Conservation (phyloP, 2,888 invertebrate species). For the Polylopha cassiicola region DNA sequence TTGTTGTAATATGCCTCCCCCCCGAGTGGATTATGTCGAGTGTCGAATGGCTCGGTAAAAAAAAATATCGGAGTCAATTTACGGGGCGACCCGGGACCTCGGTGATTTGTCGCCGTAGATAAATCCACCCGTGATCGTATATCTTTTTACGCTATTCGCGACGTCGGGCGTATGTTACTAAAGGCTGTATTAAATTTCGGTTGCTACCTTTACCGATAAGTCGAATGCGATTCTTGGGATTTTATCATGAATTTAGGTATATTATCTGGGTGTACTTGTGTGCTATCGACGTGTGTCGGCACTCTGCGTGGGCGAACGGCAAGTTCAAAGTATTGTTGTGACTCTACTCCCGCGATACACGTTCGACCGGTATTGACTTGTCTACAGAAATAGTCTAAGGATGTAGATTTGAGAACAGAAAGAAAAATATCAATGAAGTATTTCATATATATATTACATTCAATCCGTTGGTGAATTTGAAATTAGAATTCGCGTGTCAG, state of each 20-base stretch:
- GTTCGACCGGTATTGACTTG: conserved; percentile 11
- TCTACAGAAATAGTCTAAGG: conserved; percentile 8
- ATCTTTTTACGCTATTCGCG: conserved; percentile 13
- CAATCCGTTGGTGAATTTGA: too few species aligned
- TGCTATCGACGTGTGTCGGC: conserved; percentile 5
- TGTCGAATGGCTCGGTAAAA: conserved; percentile 3
- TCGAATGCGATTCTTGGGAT: conserved; percentile 3
- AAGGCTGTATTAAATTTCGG: conserved; percentile 1
- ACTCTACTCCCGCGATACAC: conserved; percentile 5
- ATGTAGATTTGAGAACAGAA: too few species aligned
- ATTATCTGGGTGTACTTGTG: too few species aligned
- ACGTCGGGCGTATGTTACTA: conserved; percentile 6
- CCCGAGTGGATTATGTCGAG: conserved; percentile 16
- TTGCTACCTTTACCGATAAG: conserved; percentile 10
- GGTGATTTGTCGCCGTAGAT: conserved; percentile 17
- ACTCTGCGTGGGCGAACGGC: conserved; percentile 20
- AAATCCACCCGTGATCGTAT: conserved; percentile 10
- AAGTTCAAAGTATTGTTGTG: conserved; percentile 19
- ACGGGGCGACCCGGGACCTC: conserved; percentile 16
- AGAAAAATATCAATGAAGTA: too few species aligned
- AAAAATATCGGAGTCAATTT: conserved; percentile 19
- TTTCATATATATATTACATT: too few species aligned
- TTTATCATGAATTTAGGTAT: too few species aligned
- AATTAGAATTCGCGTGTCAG: too few species aligned
- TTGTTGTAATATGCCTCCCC: conserved; percentile 14